Evolutionary conservation across 2,113 vertebrate species (phyloP).

Genomic region (Bagarius yarrelli): DNA sequence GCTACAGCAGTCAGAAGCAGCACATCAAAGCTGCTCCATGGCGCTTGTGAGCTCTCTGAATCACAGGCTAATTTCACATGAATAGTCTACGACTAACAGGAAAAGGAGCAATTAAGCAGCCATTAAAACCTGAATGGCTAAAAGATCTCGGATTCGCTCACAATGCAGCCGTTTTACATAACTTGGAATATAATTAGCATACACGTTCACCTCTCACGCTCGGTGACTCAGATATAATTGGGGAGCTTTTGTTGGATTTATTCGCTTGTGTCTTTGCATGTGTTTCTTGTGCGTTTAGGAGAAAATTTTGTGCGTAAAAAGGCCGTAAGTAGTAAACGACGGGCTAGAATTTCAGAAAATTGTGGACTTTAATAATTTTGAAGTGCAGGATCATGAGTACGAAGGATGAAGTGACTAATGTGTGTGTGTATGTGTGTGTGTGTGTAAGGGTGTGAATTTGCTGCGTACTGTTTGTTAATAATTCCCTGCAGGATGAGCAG

Average conservation of each 20-base stretch:
- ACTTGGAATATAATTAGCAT: slow-evolving; percentile 55
- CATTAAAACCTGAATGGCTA: slow-evolving; percentile 57
- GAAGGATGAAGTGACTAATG: neutral
- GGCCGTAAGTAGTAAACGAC: neutral
- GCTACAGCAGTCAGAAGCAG: slow-evolving; percentile 63
- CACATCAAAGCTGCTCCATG: slow-evolving; percentile 62
- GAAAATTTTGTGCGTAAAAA: neutral
- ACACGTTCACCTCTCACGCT: slow-evolving; percentile 30
- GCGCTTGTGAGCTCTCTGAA: slow-evolving; percentile 53
- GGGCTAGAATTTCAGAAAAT: neutral
- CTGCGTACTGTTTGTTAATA: slow-evolving; percentile 40
- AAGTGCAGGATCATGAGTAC: neutral
- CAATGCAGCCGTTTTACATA: slow-evolving; percentile 50
- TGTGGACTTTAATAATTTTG: neutral
- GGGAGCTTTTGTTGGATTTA: slow-evolving; percentile 31
- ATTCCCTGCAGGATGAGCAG: slow-evolving; percentile 46
- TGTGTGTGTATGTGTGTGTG: neutral
- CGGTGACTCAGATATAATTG: slow-evolving; percentile 45
- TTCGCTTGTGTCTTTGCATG: slow-evolving; percentile 16
- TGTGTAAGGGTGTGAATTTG: too few species aligned
- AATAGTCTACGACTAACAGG: slow-evolving; percentile 65
- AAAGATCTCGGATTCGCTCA: slow-evolving; percentile 50
- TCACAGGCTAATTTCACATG: slow-evolving; percentile 63
- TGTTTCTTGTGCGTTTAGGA: neutral
- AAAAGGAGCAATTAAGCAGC: slow-evolving; percentile 61